Base-by-base conservation (phyloP, 2,888 invertebrate species). In the Diaprepes abbreviatus region DNA sequence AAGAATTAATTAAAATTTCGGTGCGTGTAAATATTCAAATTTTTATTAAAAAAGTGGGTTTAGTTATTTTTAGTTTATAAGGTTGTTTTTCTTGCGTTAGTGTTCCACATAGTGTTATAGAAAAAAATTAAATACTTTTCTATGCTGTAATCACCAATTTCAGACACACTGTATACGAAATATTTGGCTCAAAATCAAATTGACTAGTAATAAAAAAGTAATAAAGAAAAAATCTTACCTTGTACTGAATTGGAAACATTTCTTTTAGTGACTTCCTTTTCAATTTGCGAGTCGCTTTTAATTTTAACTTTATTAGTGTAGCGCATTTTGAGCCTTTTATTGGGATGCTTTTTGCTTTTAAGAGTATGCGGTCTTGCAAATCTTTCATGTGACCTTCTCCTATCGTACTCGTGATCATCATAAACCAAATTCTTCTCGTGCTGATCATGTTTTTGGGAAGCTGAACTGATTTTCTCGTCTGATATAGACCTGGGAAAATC, bases 381-480 rank as follows among this genome's bases (percentile, higher is more conserved):
- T 58, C 90, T 85, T 79, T 91, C 91, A 76, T 87, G 88, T 74
- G 87, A 89, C 73, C 91, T 85, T 9, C 90, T 83, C 59, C 87
- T 85, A 77, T 91, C 91, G 64, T 89, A 88, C 77, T 91, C 90
- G 76, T 87, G 86, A 65, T 90, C 89, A 74, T 87, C 87, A 65
- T 87, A 86, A 58, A 35, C 52, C 3, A 64, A 17, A 48, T 73
- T 67, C 35, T 77, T 79, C 19, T 82, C 82, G 4, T 76, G 65
- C 7, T 74, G 73, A 19, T 74, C 73, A 24, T 79, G 75, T 63
- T 78, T 78, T 19, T 67, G 83, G 71, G 76, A 78, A 38, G 83
- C 82, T 5, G 75, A 76, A 45, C 80, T 82, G 9, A 78, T 78
- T 52, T 81, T 78, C 2, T 78, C 79, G 14, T 71, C 73, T 10